These are phyloP conservation scores for Drosophila meridionalis DNA, from an alignment of 2,888 invertebrate species.

Conservation along the genomic window DNA sequence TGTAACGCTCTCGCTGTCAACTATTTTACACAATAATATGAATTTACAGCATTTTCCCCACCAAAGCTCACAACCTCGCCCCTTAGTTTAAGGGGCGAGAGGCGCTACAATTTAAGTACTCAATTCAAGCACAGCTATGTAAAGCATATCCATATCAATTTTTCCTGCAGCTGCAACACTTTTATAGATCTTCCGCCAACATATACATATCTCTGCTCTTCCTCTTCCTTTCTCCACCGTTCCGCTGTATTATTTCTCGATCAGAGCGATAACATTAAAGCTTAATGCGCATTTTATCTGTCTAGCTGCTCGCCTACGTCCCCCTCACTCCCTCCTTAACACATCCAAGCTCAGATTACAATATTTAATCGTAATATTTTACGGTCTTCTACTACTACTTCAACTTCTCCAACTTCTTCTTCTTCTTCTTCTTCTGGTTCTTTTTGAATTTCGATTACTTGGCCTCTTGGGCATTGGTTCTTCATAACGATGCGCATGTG, in stretches of 20 bases:
- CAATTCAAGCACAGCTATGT: not conserved
- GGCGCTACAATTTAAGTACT: not conserved
- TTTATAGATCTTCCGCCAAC: not conserved
- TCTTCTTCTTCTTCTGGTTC: not conserved
- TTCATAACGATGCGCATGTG: slow-evolving; percentile 61
- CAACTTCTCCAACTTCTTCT: not conserved
- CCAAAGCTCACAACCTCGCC: not conserved
- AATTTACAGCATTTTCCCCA: not conserved
- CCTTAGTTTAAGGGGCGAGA: no score
- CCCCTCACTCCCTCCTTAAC: not conserved
- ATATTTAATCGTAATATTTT: slow-evolving; percentile 75
- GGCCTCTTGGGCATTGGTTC: slow-evolving; percentile 22
- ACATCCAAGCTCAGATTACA: slow-evolving; percentile 45
- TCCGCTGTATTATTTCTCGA: slow-evolving; percentile 19
- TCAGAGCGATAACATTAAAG: slow-evolving; percentile 43
- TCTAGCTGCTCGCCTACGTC: not conserved
- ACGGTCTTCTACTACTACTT: slow-evolving; percentile 35
- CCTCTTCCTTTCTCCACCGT: not conserved
- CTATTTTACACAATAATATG: not conserved
- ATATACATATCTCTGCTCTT: not conserved
- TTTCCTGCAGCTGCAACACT: not conserved
- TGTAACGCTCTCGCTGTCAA: not conserved
- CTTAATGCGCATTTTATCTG: slow-evolving; percentile 48
- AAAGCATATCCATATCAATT: not conserved
- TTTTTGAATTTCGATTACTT: slow-evolving; percentile 23